A percentile compares a stretch with the other conserved stretches of the same genome.
Conservation (phyloP, 2,113 vertebrate genomes). For the Takifugu flavidus region DNA sequence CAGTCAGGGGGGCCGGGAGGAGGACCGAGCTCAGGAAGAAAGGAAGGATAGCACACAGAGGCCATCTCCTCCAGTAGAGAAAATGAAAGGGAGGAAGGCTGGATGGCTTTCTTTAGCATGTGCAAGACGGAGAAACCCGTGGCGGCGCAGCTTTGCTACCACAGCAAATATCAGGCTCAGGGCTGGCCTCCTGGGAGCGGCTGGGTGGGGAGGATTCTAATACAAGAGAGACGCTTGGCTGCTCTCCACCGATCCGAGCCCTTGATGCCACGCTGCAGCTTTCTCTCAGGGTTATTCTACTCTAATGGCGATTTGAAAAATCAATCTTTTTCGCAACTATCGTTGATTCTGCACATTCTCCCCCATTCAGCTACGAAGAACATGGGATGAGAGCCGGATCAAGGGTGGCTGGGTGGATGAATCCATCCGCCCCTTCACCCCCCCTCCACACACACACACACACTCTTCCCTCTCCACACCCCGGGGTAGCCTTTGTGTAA, state of each 20-base stretch:
- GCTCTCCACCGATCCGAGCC: slow-evolving; percentile 18
- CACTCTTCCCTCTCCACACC: slow-evolving; percentile 57
- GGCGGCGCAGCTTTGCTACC: slow-evolving; percentile 54
- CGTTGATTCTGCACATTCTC: slow-evolving; percentile 56
- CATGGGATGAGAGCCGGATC: slow-evolving; percentile 44
- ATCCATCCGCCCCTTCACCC: slow-evolving; percentile 54
- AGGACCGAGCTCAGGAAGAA: slow-evolving; percentile 51
- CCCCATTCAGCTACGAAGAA: slow-evolving; percentile 43
- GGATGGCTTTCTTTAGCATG: slow-evolving; percentile 71
- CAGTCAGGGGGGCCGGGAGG: slow-evolving; percentile 67
- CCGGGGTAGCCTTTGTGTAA: slow-evolving; percentile 71
- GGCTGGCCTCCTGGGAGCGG: slow-evolving; percentile 38
- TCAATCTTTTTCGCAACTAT: slow-evolving; percentile 30
- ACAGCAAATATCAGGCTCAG: slow-evolving; percentile 62
- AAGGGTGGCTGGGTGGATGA: slow-evolving; percentile 39
- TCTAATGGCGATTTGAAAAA: no score
- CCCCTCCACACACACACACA: slow-evolving; percentile 10
- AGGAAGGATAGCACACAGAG: slow-evolving; percentile 59
- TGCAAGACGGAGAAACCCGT: slow-evolving; percentile 53
- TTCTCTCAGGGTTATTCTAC: no score
- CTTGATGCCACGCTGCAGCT: slow-evolving; percentile 9
- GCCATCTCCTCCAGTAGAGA: slow-evolving; percentile 62
- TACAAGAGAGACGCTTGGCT: slow-evolving; percentile 7
- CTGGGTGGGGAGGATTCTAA: slow-evolving; percentile 49
- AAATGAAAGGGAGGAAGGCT: slow-evolving; percentile 71